phyloP scores from a whole-genome alignment of 2,888 invertebrate genomes.

The Platycnemis pennipes region DNA sequence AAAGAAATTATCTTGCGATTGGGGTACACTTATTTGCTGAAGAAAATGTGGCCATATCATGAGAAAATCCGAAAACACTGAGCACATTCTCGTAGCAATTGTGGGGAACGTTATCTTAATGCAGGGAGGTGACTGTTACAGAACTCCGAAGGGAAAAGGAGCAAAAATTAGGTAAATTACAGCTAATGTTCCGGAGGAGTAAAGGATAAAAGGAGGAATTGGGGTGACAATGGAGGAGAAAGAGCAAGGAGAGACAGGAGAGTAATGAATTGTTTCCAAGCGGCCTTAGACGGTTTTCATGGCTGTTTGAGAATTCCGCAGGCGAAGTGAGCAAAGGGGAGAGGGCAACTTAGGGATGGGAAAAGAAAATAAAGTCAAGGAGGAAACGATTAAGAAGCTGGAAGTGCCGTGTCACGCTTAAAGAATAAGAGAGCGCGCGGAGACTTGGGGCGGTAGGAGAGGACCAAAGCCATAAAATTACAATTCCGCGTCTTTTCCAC shows the following conservation, averaged over 20 bases:
- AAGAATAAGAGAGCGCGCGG: background rate
- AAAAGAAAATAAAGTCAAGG: constrained; percentile 49
- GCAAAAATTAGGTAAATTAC: constrained; percentile 68
- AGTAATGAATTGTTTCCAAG: constrained; percentile 21
- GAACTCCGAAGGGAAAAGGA: constrained; percentile 34
- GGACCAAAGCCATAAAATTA: constrained; percentile 37
- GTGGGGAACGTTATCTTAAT: background rate
- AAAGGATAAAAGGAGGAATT: constrained; percentile 68
- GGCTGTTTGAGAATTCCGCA: constrained; percentile 51
- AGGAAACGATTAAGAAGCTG: constrained; percentile 57
- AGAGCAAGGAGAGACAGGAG: constrained; percentile 6
- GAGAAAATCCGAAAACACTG: too few species aligned
- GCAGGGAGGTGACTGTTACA: background rate
- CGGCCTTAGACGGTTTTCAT: background rate
- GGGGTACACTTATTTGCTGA: too few species aligned
- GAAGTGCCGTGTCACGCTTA: constrained; percentile 61
- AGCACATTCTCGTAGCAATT: too few species aligned
- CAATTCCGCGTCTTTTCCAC: constrained; percentile 53
- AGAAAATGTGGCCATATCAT: too few species aligned
- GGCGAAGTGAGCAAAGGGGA: constrained; percentile 7
- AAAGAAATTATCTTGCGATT: too few species aligned
- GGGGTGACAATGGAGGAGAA: constrained; percentile 70
- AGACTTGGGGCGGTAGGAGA: background rate
- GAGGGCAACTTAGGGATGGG: background rate
- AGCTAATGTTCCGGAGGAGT: constrained; percentile 43